Base-by-base conservation (phyloP, 2,888 invertebrate genomes). In the Lacanobia wlatinum region DNA sequence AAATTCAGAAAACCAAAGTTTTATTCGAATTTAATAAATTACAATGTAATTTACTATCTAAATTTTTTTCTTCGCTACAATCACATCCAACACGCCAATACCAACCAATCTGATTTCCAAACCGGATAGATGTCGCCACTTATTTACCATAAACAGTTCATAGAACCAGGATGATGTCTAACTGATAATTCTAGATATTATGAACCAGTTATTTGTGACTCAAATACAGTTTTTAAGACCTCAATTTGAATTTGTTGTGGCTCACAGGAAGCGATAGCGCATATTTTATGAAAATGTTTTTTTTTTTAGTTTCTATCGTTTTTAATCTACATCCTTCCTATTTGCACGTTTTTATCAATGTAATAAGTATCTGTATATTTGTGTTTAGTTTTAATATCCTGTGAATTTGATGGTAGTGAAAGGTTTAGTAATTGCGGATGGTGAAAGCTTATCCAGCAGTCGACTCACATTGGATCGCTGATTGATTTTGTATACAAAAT, bases 211-310 rank as follows among this genome's bases (percentile, higher is more conserved):
- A 10, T 69, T 61, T 58, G 52, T 14, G 48, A 46, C 8, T 53
- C 28, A n/a, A 23, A n/a, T n/a, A 77, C 67, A 46, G 63, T 72
- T 56, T 55, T 66, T 53, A 48, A 73, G 58, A 77, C 52, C 63
- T 58, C 60, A 43, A 70, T 68, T 69, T 66, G n/a, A n/a, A 60
- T 67, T 46, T 59, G 21, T 58, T 48, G 9, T 72, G 60, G 48
- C 18, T 48, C 21, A 56, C 65, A 73, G 83, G 83, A 83, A 78
- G 52, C 70, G 67, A 68, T 52, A 62, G 38, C 73, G 66, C 56
- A 65, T 52, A 10, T 38, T 70, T 34, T 62, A 43, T 34, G 4
- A 34, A 34, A 65, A 53, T 14, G 18, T 46, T 52, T 61, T 64
- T 64, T 60, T 61, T 69, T 64, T 60, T 52, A 0, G 6, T 46